Conservation (phyloP, 2,888 invertebrate genomes). For the Pyrochroa serraticornis region DNA sequence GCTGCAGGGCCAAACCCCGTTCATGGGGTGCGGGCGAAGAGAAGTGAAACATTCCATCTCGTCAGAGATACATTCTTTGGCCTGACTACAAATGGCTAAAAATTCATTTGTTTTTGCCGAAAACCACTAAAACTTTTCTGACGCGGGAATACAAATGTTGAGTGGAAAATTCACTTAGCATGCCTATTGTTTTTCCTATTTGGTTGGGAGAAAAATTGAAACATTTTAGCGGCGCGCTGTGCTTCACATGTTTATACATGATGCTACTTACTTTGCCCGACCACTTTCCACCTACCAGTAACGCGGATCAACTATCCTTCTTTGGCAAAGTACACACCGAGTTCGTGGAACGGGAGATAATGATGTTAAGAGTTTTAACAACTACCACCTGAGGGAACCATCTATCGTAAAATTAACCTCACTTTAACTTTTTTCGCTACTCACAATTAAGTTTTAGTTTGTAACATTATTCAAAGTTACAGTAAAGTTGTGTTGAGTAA, state of each 20-base stretch:
- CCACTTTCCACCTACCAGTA: neutral
- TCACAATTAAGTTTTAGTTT: too few relatives aligned
- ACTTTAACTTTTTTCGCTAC: too few relatives aligned
- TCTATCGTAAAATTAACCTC: too few relatives aligned
- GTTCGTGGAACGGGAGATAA: too few relatives aligned
- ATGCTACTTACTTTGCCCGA: slow-evolving; percentile 11
- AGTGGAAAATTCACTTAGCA: slow-evolving; percentile 48
- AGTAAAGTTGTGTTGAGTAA: too few relatives aligned
- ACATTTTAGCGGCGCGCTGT: slow-evolving; percentile 32
- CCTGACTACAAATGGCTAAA: slow-evolving; percentile 46
- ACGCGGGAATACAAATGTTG: slow-evolving; percentile 47
- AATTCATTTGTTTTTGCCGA: slow-evolving; percentile 49
- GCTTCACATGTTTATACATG: slow-evolving; percentile 21
- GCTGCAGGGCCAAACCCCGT: slow-evolving; percentile 12
- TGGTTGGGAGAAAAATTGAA: slow-evolving; percentile 40
- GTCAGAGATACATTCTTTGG: slow-evolving; percentile 41
- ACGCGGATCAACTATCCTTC: too few relatives aligned
- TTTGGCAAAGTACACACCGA: too few relatives aligned
- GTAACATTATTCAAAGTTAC: too few relatives aligned
- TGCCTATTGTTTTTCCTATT: slow-evolving; percentile 39
- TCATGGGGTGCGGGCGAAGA: slow-evolving; percentile 29
- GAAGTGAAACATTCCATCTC: slow-evolving; percentile 44
- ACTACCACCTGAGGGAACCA: too few relatives aligned
- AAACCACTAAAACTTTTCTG: slow-evolving; percentile 49
- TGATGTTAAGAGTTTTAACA: too few relatives aligned